A percentile compares a stretch with the other conserved stretches of the same genome.
Evolutionary conservation across 2,113 vertebrate species (phyloP).

Genomic region (Gambusia affinis): DNA sequence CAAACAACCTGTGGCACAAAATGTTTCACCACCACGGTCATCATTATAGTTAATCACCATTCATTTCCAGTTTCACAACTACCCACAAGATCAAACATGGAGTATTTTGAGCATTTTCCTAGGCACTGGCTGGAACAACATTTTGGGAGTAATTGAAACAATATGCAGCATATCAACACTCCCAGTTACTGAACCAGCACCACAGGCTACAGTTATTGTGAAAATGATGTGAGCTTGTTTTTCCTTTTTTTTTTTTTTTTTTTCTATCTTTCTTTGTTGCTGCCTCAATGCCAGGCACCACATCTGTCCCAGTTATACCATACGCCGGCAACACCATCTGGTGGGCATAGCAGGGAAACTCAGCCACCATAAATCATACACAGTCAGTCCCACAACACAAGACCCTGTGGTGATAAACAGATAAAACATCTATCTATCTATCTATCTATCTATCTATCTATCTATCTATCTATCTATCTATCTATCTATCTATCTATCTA

Average conservation of each 20-base stretch:
- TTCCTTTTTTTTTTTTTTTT: constrained; percentile 38
- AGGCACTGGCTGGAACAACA: constrained; percentile 63
- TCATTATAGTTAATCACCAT: constrained; percentile 76
- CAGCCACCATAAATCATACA: constrained; percentile 3
- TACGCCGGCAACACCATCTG: constrained; percentile 65
- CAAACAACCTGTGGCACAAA: constrained; percentile 70
- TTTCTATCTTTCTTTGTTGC: background rate
- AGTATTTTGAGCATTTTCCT: constrained; percentile 70
- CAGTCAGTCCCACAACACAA: constrained; percentile 15
- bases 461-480: too few species aligned
- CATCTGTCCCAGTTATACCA: background rate
- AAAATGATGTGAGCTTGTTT: constrained; percentile 61
- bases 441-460: too few species aligned
- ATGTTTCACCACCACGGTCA: constrained; percentile 68
- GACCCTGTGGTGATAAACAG: constrained; percentile 41
- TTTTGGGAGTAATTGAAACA: constrained; percentile 73
- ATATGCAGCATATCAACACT: constrained; percentile 70
- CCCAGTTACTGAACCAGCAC: constrained; percentile 73
- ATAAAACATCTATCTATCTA: too few species aligned
- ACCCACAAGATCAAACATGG: constrained; percentile 74
- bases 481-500: too few species aligned
- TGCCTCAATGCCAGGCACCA: constrained; percentile 23
- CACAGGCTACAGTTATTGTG: constrained; percentile 60
- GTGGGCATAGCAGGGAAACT: constrained; percentile 57
- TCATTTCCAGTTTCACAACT: constrained; percentile 78